A percentile compares a stretch with the other conserved stretches of the same genome.
phyloP scores from a whole-genome alignment of 2,797 vertebrate genomes.

The Sebastes cheni region DNA sequence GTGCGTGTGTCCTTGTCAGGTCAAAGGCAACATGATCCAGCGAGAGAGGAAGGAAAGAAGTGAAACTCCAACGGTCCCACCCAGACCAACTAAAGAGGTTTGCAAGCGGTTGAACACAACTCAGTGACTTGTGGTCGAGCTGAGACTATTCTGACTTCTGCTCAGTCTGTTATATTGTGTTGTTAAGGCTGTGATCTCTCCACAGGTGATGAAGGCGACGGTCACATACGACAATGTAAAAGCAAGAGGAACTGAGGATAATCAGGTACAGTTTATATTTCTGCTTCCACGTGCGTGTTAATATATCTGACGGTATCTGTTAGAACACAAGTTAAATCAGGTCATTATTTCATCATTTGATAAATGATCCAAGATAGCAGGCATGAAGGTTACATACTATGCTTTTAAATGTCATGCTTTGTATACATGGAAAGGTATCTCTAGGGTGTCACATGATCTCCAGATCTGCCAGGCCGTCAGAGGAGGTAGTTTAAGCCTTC shows the following conservation, averaged over 20 bases:
- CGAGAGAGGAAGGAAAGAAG: conserved; percentile 47
- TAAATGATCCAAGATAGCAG: no score
- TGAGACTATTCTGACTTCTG: background rate
- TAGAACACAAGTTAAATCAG: background rate
- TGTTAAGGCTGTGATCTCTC: background rate
- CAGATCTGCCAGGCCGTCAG: conserved; percentile 30
- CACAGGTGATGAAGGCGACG: conserved; percentile 56
- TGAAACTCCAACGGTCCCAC: conserved; percentile 47
- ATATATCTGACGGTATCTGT: background rate
- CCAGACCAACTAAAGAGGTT: conserved; percentile 58
- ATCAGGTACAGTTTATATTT: conserved; percentile 41
- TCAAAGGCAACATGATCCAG: conserved; percentile 61
- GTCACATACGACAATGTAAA: conserved; percentile 1
- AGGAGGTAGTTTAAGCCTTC: conserved; percentile 39
- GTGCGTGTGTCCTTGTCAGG: conserved; percentile 54
- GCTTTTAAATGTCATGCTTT: background rate
- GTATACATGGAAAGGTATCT: background rate
- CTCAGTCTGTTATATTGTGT: background rate
- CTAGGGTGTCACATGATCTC: background rate
- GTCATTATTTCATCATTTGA: background rate
- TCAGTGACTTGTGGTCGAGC: background rate
- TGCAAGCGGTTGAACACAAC: background rate
- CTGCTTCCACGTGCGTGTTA: background rate
- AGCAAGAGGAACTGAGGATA: conserved; percentile 30
- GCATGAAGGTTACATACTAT: background rate